Evolutionary conservation across 2,113 vertebrate genomes (phyloP).

Genomic region (Gila orcuttii): DNA sequence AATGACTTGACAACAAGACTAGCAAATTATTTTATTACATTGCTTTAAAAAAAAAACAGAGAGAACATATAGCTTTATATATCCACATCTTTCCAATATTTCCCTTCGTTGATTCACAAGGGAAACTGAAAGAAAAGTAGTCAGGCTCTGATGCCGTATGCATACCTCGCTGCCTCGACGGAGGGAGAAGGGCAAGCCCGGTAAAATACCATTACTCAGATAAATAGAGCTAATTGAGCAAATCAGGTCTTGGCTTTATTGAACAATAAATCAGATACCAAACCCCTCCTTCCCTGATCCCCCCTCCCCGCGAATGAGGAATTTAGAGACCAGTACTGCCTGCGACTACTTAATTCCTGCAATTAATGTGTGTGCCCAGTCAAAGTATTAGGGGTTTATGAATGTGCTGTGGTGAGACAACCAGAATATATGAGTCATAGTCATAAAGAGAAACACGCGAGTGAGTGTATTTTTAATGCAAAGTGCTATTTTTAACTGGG

Average conservation of each 20-base stretch:
- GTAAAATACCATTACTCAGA: conserved; percentile 60
- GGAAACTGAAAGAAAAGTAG: conserved; percentile 43
- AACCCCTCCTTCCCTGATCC: background rate
- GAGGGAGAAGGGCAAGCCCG: conserved; percentile 31
- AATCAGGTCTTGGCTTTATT: conserved; percentile 59
- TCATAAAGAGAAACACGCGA: background rate
- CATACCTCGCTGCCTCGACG: conserved; percentile 40
- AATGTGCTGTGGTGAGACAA: conserved; percentile 6
- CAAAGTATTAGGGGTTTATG: conserved; percentile 22
- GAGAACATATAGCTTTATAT: conserved; percentile 53
- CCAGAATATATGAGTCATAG: background rate
- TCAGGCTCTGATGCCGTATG: conserved; percentile 39
- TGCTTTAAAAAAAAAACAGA: conserved; percentile 47
- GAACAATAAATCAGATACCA: conserved; percentile 57
- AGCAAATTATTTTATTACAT: conserved; percentile 56
- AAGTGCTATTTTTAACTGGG: background rate
- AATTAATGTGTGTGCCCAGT: conserved; percentile 4
- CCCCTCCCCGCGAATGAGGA: background rate
- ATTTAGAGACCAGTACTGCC: conserved; percentile 19
- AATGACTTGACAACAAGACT: conserved; percentile 49
- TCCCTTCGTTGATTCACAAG: conserved; percentile 46
- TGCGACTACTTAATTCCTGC: conserved; percentile 17
- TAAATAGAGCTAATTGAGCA: conserved; percentile 65
- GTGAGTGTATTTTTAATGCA: background rate
- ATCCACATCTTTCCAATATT: conserved; percentile 45